Conservation (phyloP, 2,888 invertebrate species). For the Volucella zonaria region DNA sequence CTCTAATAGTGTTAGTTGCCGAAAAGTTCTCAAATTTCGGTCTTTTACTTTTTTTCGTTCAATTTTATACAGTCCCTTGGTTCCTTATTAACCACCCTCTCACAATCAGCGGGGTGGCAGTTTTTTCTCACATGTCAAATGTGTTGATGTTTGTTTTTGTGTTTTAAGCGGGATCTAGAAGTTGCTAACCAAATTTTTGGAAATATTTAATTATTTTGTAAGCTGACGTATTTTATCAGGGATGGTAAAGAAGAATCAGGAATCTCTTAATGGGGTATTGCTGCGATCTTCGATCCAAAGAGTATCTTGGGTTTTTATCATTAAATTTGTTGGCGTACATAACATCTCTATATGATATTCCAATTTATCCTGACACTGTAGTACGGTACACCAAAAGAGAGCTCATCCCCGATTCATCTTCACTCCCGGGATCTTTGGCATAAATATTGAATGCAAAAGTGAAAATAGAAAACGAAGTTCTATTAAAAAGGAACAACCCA, state of each 20-base stretch:
- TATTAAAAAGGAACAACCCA: conserved; percentile 47
- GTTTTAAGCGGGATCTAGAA: conserved; percentile 44
- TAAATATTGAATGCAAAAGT: conserved; percentile 40
- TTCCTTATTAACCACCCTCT: conserved; percentile 24
- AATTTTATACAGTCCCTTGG: not conserved
- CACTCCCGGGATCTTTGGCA: not conserved
- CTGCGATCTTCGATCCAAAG: too few species aligned
- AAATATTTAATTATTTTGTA: too few species aligned
- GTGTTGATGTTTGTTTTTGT: conserved; percentile 59
- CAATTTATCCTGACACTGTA: too few species aligned
- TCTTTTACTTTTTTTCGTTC: conserved; percentile 1
- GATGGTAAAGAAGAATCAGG: too few species aligned
- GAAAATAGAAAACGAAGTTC: conserved; percentile 27
- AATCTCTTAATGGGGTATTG: too few species aligned
- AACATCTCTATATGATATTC: too few species aligned
- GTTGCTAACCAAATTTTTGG: too few species aligned
- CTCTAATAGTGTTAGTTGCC: conserved; percentile 44
- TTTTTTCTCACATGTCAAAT: conserved; percentile 9
- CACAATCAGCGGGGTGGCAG: not conserved
- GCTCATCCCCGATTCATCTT: conserved; percentile 22
- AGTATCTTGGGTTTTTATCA: too few species aligned
- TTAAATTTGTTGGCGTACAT: too few species aligned
- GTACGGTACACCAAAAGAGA: not conserved
- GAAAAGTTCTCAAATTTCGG: conserved; percentile 28
- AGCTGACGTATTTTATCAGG: too few species aligned